These are phyloP conservation scores for Aradophagus sp. DNA, from an alignment of 1,140 invertebrate species.

Conservation along the genomic window DNA sequence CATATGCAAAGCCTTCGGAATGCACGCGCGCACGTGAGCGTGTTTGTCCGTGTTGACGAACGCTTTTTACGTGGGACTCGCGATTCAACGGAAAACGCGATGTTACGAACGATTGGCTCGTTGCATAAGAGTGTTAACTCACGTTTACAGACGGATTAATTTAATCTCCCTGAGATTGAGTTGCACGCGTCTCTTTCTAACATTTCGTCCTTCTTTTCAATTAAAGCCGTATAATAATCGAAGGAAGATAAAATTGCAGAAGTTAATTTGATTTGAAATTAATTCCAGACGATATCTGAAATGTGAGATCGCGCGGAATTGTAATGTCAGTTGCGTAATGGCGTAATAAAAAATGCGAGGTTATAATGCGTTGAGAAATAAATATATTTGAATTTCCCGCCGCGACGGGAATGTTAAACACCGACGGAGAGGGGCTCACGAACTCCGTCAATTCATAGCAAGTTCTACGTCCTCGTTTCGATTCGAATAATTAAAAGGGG, in stretches of 20 bases:
- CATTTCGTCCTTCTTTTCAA: slow-evolving; percentile 8
- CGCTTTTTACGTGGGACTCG: slow-evolving; percentile 31
- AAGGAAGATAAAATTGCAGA: slow-evolving; percentile 7
- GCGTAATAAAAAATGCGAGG: no score
- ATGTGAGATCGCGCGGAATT: neutral
- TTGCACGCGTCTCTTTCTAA: slow-evolving; percentile 5
- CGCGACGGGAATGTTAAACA: no score
- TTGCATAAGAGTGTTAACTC: slow-evolving; percentile 42
- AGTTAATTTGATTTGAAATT: slow-evolving; percentile 13
- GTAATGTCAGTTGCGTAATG: no score
- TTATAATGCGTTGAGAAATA: no score
- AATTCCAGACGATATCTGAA: neutral
- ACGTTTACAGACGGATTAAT: slow-evolving; percentile 36
- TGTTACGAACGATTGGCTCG: slow-evolving; percentile 41
- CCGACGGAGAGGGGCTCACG: no score
- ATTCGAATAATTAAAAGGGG: neutral
- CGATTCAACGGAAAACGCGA: slow-evolving; percentile 29
- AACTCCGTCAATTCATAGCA: no score
- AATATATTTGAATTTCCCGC: no score
- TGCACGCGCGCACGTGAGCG: slow-evolving; percentile 8
- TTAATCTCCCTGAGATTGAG: slow-evolving; percentile 29
- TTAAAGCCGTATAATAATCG: slow-evolving; percentile 11
- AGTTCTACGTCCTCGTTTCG: neutral
- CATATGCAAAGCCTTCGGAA: slow-evolving; percentile 26
- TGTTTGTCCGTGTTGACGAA: slow-evolving; percentile 2